phyloP scores from a whole-genome alignment of 2,888 invertebrate genomes.

The Andricus curvator region DNA sequence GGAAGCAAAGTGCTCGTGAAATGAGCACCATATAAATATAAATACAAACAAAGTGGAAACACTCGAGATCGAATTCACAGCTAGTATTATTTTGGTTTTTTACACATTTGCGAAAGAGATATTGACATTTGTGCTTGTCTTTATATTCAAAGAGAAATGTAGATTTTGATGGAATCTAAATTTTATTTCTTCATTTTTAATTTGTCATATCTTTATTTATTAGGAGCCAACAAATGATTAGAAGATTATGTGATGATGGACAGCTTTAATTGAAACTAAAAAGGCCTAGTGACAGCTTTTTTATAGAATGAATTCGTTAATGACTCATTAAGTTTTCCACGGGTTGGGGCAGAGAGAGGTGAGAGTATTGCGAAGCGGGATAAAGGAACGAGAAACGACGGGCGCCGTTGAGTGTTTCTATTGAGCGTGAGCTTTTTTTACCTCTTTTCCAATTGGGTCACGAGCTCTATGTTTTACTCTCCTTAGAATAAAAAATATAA shows the following conservation, averaged over 20 bases:
- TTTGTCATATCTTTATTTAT: too few relatives aligned
- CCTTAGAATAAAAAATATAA: background rate
- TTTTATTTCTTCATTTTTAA: too few relatives aligned
- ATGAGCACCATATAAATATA: too few relatives aligned
- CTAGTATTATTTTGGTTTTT: too few relatives aligned
- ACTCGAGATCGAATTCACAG: too few relatives aligned
- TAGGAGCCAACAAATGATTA: background rate
- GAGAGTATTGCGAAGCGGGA: background rate
- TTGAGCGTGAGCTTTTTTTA: background rate
- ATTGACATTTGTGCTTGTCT: too few relatives aligned
- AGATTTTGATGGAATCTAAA: too few relatives aligned
- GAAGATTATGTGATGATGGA: background rate
- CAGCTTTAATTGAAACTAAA: background rate
- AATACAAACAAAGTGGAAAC: too few relatives aligned
- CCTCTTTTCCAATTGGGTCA: background rate
- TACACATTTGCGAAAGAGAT: too few relatives aligned
- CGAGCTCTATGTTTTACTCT: background rate
- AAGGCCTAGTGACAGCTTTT: slow-evolving; percentile 23
- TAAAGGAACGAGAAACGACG: background rate
- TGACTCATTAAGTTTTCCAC: slow-evolving; percentile 32
- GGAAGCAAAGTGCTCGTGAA: too few relatives aligned
- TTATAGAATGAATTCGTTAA: slow-evolving; percentile 39
- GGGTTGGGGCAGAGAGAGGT: background rate
- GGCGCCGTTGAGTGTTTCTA: background rate
- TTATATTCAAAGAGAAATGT: too few relatives aligned